phyloP scores from a whole-genome alignment of 2,888 invertebrate species.

The Blera fallax region DNA sequence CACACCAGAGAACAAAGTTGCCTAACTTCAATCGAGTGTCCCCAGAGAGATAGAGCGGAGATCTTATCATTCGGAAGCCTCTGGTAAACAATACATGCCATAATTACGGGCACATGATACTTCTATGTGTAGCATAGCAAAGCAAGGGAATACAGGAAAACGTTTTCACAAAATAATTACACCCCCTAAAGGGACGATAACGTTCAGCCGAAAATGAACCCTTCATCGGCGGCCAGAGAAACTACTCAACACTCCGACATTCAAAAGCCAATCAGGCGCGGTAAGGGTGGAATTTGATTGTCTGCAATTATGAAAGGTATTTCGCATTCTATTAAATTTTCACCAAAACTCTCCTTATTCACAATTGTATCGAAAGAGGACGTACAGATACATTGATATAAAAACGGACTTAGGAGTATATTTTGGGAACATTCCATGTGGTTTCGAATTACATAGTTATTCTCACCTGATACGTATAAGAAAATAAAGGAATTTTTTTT shows the following conservation, averaged over 20 bases:
- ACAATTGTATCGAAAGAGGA: neutral
- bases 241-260: conserved; percentile 23
- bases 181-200: conserved; percentile 29
- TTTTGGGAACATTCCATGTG: neutral
- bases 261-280: conserved; percentile 47
- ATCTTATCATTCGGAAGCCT: conserved; percentile 45
- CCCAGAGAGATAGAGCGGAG: conserved; percentile 1
- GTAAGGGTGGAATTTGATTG: conserved; percentile 5
- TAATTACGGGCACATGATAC: conserved; percentile 39
- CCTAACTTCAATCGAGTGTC: conserved; percentile 52
- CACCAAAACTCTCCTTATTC: neutral
- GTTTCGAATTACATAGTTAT: too few species aligned
- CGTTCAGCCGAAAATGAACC: conserved; percentile 36
- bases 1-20: conserved; percentile 30
- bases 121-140: neutral
- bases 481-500: too few species aligned
- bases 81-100: conserved; percentile 31
- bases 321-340: conserved; percentile 5
- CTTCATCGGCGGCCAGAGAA: conserved; percentile 5
- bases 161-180: conserved; percentile 57
- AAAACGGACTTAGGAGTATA: neutral
- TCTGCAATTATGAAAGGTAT: conserved; percentile 21
- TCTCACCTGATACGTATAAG: too few species aligned
- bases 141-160: neutral
- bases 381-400: neutral